Percentiles rank a stretch among this genome's conserved stretches.
Evolutionary conservation across 2,797 vertebrate species (phyloP).

Genomic region (Diplodus puntazzo): DNA sequence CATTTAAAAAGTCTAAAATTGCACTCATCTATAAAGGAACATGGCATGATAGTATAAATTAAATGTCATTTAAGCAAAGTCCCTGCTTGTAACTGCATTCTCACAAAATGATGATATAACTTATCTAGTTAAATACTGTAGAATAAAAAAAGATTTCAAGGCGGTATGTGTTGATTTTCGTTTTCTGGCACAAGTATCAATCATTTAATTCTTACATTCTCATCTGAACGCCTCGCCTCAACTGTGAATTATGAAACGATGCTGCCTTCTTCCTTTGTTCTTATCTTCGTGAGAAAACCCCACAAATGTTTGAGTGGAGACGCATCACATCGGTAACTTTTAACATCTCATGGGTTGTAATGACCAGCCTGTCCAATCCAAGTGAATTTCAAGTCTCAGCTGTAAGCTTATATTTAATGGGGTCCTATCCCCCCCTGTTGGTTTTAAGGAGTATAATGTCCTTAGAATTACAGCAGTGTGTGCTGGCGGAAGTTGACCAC

Average conservation of each 20-base stretch:
- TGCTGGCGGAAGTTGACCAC: conserved; percentile 26
- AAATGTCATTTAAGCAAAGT: neutral
- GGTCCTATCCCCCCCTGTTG: conserved; percentile 73
- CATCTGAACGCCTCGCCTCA: neutral
- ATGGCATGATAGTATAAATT: neutral
- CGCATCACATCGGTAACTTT: neutral
- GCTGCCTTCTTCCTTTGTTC: neutral
- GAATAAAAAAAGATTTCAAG: no score
- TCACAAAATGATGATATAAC: neutral
- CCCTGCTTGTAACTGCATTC: no score
- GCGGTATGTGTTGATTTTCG: neutral
- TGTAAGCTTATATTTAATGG: conserved; percentile 27
- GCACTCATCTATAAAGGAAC: neutral
- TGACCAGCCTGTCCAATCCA: neutral
- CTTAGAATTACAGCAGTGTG: neutral
- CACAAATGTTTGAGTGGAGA: neutral
- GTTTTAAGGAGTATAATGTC: conserved; percentile 32
- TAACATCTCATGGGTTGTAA: neutral
- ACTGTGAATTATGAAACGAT: neutral
- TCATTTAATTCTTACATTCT: neutral
- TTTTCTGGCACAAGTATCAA: neutral
- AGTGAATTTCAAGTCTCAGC: neutral
- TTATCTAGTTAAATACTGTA: no score
- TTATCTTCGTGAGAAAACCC: neutral
- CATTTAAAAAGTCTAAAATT: neutral